Conservation (phyloP, 2,888 invertebrate species). For the Drosophila austrosaltans region DNA sequence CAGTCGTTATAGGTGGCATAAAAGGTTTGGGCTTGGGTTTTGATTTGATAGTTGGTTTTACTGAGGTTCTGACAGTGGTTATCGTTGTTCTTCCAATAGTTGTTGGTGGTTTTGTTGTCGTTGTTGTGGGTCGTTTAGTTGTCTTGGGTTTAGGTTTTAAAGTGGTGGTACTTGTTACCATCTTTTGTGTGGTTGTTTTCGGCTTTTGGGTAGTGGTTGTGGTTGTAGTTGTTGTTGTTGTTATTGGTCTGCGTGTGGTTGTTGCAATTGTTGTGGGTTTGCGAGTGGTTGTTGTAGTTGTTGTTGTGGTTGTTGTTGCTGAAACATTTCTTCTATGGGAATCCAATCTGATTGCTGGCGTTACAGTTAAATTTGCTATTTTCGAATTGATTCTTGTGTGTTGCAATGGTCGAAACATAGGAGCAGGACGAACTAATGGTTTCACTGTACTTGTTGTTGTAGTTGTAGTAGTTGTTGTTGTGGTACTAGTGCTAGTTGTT, state of each 20-base stretch:
- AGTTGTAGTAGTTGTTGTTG: not conserved
- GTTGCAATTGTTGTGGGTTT: constrained; percentile 38
- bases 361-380: constrained; percentile 75
- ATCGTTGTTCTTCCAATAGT: constrained; percentile 4
- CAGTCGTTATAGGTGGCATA: constrained; percentile 31
- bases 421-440: constrained; percentile 38
- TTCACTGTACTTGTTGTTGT: constrained; percentile 14
- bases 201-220: constrained; percentile 24
- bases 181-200: constrained; percentile 19
- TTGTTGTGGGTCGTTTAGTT: constrained; percentile 27
- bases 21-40: constrained; percentile 32
- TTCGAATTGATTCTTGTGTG: constrained; percentile 79
- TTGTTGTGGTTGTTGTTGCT: constrained; percentile 19
- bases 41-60: constrained; percentile 24
- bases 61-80: constrained; percentile 38
- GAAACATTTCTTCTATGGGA: constrained; percentile 24
- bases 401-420: constrained; percentile 75
- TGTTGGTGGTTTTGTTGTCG: not conserved
- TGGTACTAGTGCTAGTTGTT: constrained; percentile 22
- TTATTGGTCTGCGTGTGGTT: constrained; percentile 29
- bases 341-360: constrained; percentile 66
- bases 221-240: constrained; percentile 35
- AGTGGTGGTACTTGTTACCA: constrained; percentile 16
- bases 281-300: constrained; percentile 4
- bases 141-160: constrained; percentile 22